Conservation (phyloP, 2,113 vertebrate genomes). For the Meriones unguiculatus region DNA sequence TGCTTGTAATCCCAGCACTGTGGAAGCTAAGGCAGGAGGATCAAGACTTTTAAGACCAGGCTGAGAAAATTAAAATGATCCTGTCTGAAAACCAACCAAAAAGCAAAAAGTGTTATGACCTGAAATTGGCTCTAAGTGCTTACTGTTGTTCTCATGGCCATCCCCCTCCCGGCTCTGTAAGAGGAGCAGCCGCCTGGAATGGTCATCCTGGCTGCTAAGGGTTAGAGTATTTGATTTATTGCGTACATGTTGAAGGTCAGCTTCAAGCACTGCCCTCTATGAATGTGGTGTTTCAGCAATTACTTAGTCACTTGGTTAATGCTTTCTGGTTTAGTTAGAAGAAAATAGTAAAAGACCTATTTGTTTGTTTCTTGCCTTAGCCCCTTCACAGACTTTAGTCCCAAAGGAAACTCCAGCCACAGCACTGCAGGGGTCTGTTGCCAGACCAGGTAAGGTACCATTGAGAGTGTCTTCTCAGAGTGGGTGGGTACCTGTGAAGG, state of each 20-base stretch:
- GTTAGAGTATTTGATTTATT: conserved; percentile 13
- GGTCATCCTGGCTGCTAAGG: background rate
- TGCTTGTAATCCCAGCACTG: background rate
- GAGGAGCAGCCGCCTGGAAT: background rate
- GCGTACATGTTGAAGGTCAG: conserved; percentile 37
- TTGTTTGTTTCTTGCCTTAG: conserved; percentile 82
- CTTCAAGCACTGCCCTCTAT: conserved; percentile 27
- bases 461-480: conserved; percentile 54
- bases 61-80: background rate
- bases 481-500: background rate
- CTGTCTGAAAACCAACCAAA: background rate
- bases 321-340: conserved; percentile 72
- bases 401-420: conserved; percentile 87
- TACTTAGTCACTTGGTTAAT: conserved; percentile 1
- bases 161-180: background rate
- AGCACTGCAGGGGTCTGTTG: conserved; percentile 86
- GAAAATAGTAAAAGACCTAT: conserved; percentile 79
- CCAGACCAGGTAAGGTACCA: conserved; percentile 88
- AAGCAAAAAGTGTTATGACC: background rate
- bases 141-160: background rate
- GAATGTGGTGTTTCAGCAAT: conserved; percentile 19
- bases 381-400: conserved; percentile 86
- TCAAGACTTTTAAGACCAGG: background rate
- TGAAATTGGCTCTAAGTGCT: conserved; percentile 21
- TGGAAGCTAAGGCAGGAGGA: background rate